These are phyloP conservation scores for Mirounga angustirostris DNA, from an alignment of 2,113 vertebrate genomes.

Conservation along the genomic window DNA sequence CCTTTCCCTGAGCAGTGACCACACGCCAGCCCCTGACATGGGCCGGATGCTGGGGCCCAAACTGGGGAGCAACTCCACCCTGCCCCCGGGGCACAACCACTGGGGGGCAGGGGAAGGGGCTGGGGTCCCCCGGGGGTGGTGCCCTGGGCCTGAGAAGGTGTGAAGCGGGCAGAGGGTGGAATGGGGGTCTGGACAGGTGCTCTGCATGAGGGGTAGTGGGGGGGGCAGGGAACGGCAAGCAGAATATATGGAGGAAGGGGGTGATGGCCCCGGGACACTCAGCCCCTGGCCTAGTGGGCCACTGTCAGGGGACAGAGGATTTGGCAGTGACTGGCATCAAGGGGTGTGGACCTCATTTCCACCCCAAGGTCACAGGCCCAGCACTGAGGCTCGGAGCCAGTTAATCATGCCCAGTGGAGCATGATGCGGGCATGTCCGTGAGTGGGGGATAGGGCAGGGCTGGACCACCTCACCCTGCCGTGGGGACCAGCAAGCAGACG, in stretches of 20 bases:
- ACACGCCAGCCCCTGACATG: not conserved
- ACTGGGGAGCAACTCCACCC: not conserved
- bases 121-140: too few relatives aligned
- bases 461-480: accelerated
- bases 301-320: not conserved
- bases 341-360: not conserved
- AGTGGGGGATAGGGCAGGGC: accelerated
- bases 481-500: not conserved
- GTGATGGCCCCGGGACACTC: not conserved
- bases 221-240: not conserved
- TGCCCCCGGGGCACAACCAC: not conserved
- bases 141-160: not conserved
- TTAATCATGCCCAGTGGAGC: not conserved
- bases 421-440: accelerated
- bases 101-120: not conserved
- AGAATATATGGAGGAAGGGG: not conserved
- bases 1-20: not conserved
- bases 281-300: not conserved
- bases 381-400: not conserved
- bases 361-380: conserved; percentile 23
- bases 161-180: accelerated
- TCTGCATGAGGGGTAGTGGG: not conserved
- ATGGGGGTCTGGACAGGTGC: not conserved
- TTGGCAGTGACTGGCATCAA: not conserved
- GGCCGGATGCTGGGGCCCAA: not conserved